Conservation (phyloP, 2,888 invertebrate species). For the Lysandra coridon region DNA sequence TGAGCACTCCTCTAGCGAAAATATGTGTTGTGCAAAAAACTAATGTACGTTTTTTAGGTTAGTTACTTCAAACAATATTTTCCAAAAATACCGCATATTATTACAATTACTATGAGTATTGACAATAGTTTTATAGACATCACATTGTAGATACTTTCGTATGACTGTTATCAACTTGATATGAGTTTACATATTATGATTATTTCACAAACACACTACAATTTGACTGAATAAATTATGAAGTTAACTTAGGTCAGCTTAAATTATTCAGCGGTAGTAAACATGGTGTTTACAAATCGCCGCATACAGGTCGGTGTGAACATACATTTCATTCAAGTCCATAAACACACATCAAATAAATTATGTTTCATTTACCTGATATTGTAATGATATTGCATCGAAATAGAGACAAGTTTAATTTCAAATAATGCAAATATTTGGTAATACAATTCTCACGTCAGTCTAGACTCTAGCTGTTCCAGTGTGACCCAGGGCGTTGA, state of each 20-base stretch:
- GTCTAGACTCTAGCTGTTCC: background rate
- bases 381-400: constrained; percentile 5
- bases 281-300: constrained; percentile 23
- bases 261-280: constrained; percentile 9
- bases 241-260: background rate
- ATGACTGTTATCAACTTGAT: background rate
- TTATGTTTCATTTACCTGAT: constrained; percentile 14
- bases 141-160: background rate
- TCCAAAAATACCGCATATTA: too few species aligned
- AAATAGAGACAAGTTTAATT: constrained; percentile 1
- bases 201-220: background rate
- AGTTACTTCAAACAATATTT: too few species aligned
- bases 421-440: constrained; percentile 7
- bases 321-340: constrained; percentile 21
- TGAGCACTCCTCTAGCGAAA: too few species aligned
- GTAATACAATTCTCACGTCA: constrained; percentile 3
- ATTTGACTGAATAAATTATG: constrained; percentile 1
- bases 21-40: too few species aligned
- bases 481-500: background rate
- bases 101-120: too few species aligned
- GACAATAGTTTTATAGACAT: too few species aligned
- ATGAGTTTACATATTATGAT: background rate
- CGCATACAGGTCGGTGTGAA: background rate
- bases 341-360: constrained; percentile 25
- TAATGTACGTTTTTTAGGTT: too few species aligned